Evolutionary conservation across 2,888 invertebrate species (phyloP).

Genomic region (Tipula helvola): DNA sequence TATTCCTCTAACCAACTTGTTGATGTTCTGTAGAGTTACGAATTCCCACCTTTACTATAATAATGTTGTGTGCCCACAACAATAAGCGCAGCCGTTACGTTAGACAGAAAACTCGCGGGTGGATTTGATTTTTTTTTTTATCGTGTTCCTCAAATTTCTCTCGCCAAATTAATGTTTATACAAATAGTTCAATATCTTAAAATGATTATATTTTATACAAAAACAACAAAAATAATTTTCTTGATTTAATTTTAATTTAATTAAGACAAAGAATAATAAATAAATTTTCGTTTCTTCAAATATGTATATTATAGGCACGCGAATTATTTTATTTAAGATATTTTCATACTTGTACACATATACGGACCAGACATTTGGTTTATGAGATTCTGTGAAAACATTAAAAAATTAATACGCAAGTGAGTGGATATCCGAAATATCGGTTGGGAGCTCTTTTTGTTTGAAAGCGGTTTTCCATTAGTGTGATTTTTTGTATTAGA

Average conservation of each 20-base stretch:
- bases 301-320: neutral
- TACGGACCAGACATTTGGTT: neutral
- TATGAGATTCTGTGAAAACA: neutral
- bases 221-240: neutral
- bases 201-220: neutral
- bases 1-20: neutral
- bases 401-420: neutral
- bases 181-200: neutral
- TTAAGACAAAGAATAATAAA: neutral
- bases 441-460: neutral
- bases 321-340: neutral
- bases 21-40: neutral
- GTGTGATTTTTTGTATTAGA: neutral
- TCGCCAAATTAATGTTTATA: neutral
- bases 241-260: neutral
- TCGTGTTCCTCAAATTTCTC: neutral
- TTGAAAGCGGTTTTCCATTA: neutral
- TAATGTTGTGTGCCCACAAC: neutral
- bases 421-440: neutral
- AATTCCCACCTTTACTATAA: neutral
- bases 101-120: neutral
- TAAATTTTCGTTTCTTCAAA: neutral
- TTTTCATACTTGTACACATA: neutral
- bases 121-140: neutral
- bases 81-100: neutral